These are phyloP conservation scores for Anser cygnoides DNA, from an alignment of 2,113 vertebrate species.

Conservation along the genomic window DNA sequence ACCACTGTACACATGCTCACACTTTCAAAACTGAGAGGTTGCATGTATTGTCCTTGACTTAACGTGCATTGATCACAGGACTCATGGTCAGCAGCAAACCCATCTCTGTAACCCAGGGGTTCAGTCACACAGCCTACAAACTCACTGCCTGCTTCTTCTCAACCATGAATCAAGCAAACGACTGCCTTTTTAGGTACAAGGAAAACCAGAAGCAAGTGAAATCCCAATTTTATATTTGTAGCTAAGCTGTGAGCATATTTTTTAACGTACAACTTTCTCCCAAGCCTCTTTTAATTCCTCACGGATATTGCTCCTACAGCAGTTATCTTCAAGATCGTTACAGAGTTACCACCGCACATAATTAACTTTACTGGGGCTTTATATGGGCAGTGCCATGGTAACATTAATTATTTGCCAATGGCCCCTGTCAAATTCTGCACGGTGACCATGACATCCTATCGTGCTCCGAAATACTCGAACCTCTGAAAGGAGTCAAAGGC, in stretches of 20 bases:
- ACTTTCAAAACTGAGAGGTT: neutral
- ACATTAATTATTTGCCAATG: constrained; percentile 44
- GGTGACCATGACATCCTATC: neutral
- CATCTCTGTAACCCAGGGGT: neutral
- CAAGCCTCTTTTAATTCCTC: constrained; percentile 9
- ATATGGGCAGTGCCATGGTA: constrained; percentile 16
- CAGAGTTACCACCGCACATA: neutral
- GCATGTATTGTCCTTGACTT: neutral
- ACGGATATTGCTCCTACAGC: neutral
- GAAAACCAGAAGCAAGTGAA: neutral
- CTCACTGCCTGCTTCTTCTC: neutral
- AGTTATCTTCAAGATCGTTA: constrained; percentile 39
- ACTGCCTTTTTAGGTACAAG: neutral
- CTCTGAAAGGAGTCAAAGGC: constrained; percentile 4
- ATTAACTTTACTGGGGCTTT: constrained; percentile 30
- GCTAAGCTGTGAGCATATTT: neutral
- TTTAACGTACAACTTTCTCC: neutral
- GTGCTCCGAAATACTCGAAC: neutral
- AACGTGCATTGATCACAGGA: neutral
- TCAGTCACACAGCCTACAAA: neutral
- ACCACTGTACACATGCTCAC: neutral
- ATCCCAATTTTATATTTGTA: neutral
- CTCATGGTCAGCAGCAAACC: neutral
- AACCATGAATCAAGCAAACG: neutral
- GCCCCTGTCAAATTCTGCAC: neutral